These are phyloP conservation scores for Drosophila planitibia DNA, from an alignment of 2,888 invertebrate genomes.

Conservation along the genomic window DNA sequence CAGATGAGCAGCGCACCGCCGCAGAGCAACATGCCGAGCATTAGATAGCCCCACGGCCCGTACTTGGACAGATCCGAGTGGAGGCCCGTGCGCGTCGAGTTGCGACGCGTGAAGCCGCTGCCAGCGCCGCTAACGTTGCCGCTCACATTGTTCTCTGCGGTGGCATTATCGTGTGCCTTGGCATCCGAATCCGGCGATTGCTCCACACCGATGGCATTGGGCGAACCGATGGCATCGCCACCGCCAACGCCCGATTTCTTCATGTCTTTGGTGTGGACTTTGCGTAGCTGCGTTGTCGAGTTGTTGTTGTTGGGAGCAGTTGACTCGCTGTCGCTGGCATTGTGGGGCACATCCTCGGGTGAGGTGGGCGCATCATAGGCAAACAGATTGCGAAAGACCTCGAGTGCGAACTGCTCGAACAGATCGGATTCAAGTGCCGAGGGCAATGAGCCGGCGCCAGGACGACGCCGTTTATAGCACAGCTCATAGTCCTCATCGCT, in stretches of 20 bases:
- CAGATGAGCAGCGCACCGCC: conserved; percentile 90
- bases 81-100: conserved; percentile 83
- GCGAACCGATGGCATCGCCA: conserved; percentile 48
- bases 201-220: conserved; percentile 59
- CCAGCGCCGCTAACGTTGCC: conserved; percentile 42
- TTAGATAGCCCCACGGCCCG: conserved; percentile 91
- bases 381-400: conserved; percentile 84
- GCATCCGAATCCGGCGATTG: conserved; percentile 19
- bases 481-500: conserved; percentile 85
- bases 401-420: conserved; percentile 84
- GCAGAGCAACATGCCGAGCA: conserved; percentile 90
- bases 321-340: conserved; percentile 11
- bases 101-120: conserved; percentile 77
- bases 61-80: conserved; percentile 89
- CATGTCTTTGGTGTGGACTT: conserved; percentile 71
- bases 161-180: conserved; percentile 59
- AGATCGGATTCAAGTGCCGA: conserved; percentile 81
- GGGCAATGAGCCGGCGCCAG: conserved; percentile 75
- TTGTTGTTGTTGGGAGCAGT: conserved; percentile 30
- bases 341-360: conserved; percentile 52
- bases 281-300: conserved; percentile 73
- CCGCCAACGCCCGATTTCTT: conserved; percentile 54
- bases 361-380: conserved; percentile 79
- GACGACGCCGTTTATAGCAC: conserved; percentile 82
- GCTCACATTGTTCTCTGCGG: conserved; percentile 39